Evolutionary conservation across 2,113 vertebrate genomes (phyloP), one percentile per base, ranked within the genome.

Genomic region (Syrrhaptes paradoxus): DNA sequence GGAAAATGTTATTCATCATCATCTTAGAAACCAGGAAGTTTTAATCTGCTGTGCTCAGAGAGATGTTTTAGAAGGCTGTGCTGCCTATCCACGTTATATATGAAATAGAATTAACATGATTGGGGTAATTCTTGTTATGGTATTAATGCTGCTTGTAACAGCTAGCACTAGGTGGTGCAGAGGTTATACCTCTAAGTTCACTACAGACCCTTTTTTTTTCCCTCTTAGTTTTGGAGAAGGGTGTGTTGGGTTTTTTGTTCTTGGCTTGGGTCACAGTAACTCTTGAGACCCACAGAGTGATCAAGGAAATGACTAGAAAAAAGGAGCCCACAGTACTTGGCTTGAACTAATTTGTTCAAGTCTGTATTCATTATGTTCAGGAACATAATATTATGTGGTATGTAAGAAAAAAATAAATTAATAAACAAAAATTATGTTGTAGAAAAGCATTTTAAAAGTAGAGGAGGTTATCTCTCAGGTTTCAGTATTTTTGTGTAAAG

Each of bases 31-130:
- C 68, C 13, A 68, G 17, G 19, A 52, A 31, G 4, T 59, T 96
- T 96, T 95, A 68, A 79, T 77, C 71, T 81, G 91, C 58, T 32
- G 4, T 92, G 45, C 52, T 96, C 79, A 26, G 19, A 90, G 81
- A 92, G 31, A n/a, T 6, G 10, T 51, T 90, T 96, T 75, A 36
- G 46, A 95, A 95, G 71, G 55, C 78, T 6, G 1, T 82, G 14
- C 26, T 95, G 28, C 72, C 58, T 54, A 32, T n/a, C 49, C 78
- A 77, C 28, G 82, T 76, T 93, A 14, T 15, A 11, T 51, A 63
- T 95, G 87, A 80, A 89, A 31, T 11, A 85, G 48, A 96, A 89
- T 91, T 72, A 58, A 74, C 32, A 9, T 7, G 11, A 76, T 10
- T 45, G 28, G 36, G 45, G 62, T 62, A 61, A 51, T 90, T 92